Evolutionary conservation across 2,797 vertebrate genomes (phyloP), one percentile per base, ranked within the genome.

Genomic region (Melanotaenia trifasciata): DNA sequence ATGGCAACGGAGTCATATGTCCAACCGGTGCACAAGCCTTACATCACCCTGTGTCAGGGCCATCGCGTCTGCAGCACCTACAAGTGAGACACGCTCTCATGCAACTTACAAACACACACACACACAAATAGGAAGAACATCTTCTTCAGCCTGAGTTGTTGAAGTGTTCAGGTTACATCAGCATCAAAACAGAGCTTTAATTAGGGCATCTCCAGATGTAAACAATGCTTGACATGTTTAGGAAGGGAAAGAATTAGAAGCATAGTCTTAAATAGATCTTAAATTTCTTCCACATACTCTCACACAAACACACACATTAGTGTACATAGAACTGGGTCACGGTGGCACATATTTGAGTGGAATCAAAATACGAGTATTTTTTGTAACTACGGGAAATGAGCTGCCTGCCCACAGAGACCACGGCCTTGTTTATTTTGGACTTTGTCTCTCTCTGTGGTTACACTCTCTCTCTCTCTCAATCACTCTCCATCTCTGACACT

Each of bases 21-120:
- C 72, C 96, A 96, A 84, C 95, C 96, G 0, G 83, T 97, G 38
- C 96, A 99, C 93, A 96, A 94, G 88, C 98, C 98, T 69, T 97
- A 96, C 93, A 96, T 99, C 89, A 97, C 97, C 81, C 83, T 95
- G 86, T 99, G 98, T 75, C 94, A 91, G 0, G 96, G 94, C n/a
- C 94, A 96, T 26, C 94, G 95, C 1, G 86, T 96, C 81, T 99
- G 98, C 93, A 99, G 97, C 90, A 96, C 96, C 0, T 99, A 99
- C 96, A 96, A 97, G 98, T 98, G 87, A 93, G 96, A 65, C 13
- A 0, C 64, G 24, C 47, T 35, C 43, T 22, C 43, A 47, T 14
- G 7, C 16, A 20, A 7, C 40, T 18, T 16, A 45, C 40, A 45
- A 16, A 45, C 40, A 18, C 40, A 18, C 40, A 45, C 58, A 32